A percentile compares a stretch with the other conserved stretches of the same genome.
phyloP scores from a whole-genome alignment of 1,140 invertebrate species.

The Micrasema minimum region DNA sequence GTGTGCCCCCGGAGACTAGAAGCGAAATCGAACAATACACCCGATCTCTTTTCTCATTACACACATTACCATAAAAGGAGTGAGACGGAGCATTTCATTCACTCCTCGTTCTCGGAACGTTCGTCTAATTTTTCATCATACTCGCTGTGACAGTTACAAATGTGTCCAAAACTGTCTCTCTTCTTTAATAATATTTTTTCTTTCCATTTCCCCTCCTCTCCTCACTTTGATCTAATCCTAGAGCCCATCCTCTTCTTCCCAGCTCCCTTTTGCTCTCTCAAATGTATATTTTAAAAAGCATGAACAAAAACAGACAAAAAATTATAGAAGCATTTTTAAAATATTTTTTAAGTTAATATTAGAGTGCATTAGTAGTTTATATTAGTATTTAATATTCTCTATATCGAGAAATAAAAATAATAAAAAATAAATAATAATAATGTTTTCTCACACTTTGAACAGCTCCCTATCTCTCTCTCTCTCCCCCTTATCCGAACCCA shows the following conservation, averaged over 20 bases:
- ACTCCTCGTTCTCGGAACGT: conserved; percentile 29
- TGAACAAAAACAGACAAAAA: no score
- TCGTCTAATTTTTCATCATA: conserved; percentile 69
- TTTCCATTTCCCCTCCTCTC: conserved; percentile 46
- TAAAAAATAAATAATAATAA: no score
- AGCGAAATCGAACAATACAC: conserved; percentile 1
- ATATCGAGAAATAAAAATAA: no score
- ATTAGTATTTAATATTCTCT: no score
- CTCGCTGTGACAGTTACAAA: conserved; percentile 68
- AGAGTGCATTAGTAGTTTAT: no score
- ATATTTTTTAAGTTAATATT: no score
- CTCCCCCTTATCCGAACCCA: no score
- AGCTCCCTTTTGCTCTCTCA: conserved; percentile 6
- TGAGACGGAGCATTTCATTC: conserved; percentile 18
- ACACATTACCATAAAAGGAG: conserved; percentile 11
- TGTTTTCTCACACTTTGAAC: no score
- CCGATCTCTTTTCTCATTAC: conserved; percentile 11
- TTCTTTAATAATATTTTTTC: conserved; percentile 71
- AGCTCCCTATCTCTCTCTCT: no score
- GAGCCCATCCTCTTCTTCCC: conserved; percentile 15
- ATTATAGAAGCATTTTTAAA: no score
- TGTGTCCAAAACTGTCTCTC: conserved; percentile 67
- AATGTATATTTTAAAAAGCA: neutral
- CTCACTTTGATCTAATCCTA: conserved; percentile 24
- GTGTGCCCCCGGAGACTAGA: neutral